These are phyloP conservation scores for Hyphantria cunea DNA, from an alignment of 1,140 invertebrate genomes.

Conservation along the genomic window DNA sequence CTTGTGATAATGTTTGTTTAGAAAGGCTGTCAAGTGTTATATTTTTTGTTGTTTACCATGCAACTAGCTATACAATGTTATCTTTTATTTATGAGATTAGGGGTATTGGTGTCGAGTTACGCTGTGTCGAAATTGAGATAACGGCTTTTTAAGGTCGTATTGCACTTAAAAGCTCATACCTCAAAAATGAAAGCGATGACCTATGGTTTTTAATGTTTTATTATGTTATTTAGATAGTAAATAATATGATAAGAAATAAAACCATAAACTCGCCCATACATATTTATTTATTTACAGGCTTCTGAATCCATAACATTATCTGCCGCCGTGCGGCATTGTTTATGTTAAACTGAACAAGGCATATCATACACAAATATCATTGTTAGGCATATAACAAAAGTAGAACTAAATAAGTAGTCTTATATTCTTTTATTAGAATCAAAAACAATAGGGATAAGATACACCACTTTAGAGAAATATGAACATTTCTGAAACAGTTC, in stretches of 20 bases:
- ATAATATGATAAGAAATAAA: constrained; percentile 24
- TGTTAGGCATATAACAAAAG: constrained; percentile 2
- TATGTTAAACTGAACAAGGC: neutral
- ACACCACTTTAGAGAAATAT: constrained; percentile 6
- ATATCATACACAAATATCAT: constrained; percentile 11
- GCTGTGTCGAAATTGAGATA: constrained; percentile 15
- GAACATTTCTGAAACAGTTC: constrained; percentile 10
- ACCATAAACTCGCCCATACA: constrained; percentile 17
- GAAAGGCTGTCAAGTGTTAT: constrained; percentile 15
- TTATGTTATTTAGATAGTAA: constrained; percentile 16
- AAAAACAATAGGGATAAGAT: constrained; percentile 6
- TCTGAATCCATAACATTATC: neutral
- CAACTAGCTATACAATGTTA: constrained; percentile 24
- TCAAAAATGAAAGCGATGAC: constrained; percentile 36
- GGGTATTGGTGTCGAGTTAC: constrained; percentile 21
- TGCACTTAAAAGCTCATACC: constrained; percentile 31
- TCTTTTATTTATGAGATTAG: constrained; percentile 23
- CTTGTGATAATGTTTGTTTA: too few relatives aligned
- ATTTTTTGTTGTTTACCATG: constrained; percentile 30
- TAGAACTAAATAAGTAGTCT: constrained; percentile 8
- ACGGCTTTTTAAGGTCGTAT: constrained; percentile 27
- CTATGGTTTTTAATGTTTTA: constrained; percentile 24
- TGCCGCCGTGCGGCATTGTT: constrained; percentile 5
- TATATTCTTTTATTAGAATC: constrained; percentile 12
- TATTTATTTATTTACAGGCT: constrained; percentile 3